Conservation (phyloP, 2,113 vertebrate species). For the Heteronetta atricapilla region DNA sequence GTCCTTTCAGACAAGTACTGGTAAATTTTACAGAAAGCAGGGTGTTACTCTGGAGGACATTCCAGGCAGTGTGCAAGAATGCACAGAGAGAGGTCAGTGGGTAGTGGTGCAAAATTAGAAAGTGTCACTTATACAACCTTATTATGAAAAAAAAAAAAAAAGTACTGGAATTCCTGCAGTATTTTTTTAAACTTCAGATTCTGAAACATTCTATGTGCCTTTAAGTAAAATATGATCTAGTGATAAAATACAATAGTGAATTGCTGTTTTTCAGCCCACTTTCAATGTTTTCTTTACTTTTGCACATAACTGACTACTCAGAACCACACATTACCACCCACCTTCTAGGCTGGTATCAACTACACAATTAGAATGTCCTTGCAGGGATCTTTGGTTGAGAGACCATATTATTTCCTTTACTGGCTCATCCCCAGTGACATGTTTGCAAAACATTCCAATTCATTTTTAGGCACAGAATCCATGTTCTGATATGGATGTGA, state of each 20-base stretch:
- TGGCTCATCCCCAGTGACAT: conserved; percentile 37
- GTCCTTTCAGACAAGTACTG: background rate
- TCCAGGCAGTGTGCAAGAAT: background rate
- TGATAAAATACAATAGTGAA: conserved; percentile 70
- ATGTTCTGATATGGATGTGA: conserved; percentile 51
- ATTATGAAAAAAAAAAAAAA: background rate
- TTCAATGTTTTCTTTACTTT: conserved; percentile 69
- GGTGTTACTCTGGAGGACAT: background rate
- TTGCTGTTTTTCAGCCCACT: conserved; percentile 54
- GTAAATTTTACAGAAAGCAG: background rate
- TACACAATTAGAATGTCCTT: conserved; percentile 44
- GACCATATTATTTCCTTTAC: conserved; percentile 63
- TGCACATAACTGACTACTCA: conserved; percentile 32
- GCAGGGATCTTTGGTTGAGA: conserved; percentile 31
- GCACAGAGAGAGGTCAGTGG: background rate
- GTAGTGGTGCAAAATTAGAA: conserved; percentile 56
- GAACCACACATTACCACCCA: conserved; percentile 49
- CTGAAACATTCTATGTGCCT: conserved; percentile 58
- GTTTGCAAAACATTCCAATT: conserved; percentile 64
- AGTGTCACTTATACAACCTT: conserved; percentile 46
- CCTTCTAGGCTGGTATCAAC: conserved; percentile 61
- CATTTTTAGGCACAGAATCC: conserved; percentile 39
- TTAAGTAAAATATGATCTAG: conserved; percentile 67
- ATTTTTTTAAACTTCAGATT: conserved; percentile 63
- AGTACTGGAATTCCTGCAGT: conserved; percentile 46